A percentile compares a stretch with the other conserved stretches of the same genome.
Conservation (phyloP, 2,113 vertebrate species). For the Eudyptes chrysolophus region DNA sequence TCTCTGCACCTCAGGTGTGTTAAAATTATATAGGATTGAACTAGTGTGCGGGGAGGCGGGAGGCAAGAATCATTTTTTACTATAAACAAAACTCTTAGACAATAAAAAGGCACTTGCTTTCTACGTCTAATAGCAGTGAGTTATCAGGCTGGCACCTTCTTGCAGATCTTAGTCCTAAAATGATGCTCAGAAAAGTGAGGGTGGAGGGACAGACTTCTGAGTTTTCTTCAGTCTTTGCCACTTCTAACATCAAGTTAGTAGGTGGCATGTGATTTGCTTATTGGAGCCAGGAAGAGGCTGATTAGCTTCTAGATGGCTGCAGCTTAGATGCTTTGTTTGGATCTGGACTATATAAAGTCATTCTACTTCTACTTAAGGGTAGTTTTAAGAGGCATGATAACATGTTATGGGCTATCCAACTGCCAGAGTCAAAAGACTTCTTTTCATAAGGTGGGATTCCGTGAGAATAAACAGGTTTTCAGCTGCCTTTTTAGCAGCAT, state of each 20-base stretch:
- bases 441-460: neutral
- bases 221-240: neutral
- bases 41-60: accelerated
- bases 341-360: neutral
- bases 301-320: neutral
- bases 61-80: neutral
- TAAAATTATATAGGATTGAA: neutral
- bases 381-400: neutral
- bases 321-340: neutral
- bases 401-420: neutral
- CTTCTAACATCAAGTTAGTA: neutral
- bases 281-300: neutral
- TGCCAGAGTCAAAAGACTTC: neutral
- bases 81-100: neutral
- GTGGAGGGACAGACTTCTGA: neutral
- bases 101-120: neutral
- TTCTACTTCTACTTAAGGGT: neutral
- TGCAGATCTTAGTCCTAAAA: neutral
- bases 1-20: neutral
- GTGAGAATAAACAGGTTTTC: neutral
- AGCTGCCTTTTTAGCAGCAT: neutral
- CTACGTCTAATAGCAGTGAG: neutral
- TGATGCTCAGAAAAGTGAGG: neutral
- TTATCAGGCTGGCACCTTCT: neutral
- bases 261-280: neutral